Evolutionary conservation across 2,113 vertebrate genomes (phyloP), one percentile per base, ranked within the genome.

Genomic region (rabbit (Oryctolagus cuniculus)): DNA sequence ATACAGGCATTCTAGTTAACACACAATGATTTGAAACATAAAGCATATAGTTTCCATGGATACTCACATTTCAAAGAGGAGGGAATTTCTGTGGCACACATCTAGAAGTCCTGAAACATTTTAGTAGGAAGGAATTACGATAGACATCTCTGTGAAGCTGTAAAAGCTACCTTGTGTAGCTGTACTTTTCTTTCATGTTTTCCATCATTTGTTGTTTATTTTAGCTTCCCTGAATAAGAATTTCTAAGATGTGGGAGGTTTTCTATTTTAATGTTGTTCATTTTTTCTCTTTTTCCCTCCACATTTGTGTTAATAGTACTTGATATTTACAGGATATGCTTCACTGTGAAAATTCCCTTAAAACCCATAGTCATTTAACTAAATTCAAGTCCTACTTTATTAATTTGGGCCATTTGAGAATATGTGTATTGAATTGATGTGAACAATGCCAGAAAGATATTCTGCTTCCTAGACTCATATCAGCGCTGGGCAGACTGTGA

Each of bases 161-260:
- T n/a, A 69, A 17, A 58, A 24, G 58, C 79, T 67, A 27, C 34
- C 67, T 31, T 64, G 19, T n/a, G 10, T 67, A 78, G 11, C 72
- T 84, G 15, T 44, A 38, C 22, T 49, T 89, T 74, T 31, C 24
- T 69, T 64, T 53, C 25, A 63, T 3, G 24, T 64, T 79, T 75
- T 58, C 29, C 16, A 16, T 66, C 53, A 21, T 22, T 72, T 80
- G 10, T 53, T 51, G 34, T 67, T 91, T 78, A 74, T 11, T 93
- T 87, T 25, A 64, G 15, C 58, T 58, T 89, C 17, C 29, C 19
- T 29, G 38, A 61, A 24, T 51, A 83, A 34, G 1, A 29, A 91
- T 87, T 94, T 97, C 67, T 67, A 92, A 90, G 27, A 80, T 9
- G 49, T 53, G 16, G 17, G 12, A 97, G 38, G 4, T 29, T 92